A percentile compares a stretch with the other conserved stretches of the same genome.
phyloP scores from a whole-genome alignment of 2,113 vertebrate genomes.

The Phaethornis superciliosus region DNA sequence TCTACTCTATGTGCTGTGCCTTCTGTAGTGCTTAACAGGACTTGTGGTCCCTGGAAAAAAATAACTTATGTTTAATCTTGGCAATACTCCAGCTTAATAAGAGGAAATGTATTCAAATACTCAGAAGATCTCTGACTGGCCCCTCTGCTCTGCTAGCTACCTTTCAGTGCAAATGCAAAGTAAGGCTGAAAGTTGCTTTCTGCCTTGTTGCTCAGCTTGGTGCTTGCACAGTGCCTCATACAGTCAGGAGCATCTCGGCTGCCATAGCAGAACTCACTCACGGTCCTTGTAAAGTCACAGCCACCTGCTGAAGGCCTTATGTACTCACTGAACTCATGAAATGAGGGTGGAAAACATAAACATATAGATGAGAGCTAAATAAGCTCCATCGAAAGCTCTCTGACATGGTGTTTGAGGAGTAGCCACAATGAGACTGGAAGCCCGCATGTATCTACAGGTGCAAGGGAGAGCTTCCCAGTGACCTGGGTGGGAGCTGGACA shows the following conservation, averaged over 20 bases:
- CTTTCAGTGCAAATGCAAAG: neutral
- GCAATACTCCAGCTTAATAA: neutral
- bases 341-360: neutral
- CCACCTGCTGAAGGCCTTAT: neutral
- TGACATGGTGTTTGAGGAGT: neutral
- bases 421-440: neutral
- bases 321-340: neutral
- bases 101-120: neutral
- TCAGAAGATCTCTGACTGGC: neutral
- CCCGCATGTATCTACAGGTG: fast-evolving
- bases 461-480: neutral
- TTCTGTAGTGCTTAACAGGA: neutral
- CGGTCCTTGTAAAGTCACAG: neutral
- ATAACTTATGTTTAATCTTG: neutral
- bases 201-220: neutral
- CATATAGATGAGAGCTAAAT: neutral
- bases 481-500: neutral
- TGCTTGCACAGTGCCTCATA: neutral
- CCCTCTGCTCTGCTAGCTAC: neutral
- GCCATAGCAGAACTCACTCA: fast-evolving
- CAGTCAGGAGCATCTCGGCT: neutral
- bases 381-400: neutral
- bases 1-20: neutral
- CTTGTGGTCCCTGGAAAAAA: neutral
- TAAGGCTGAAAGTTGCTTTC: neutral